phyloP scores from a whole-genome alignment of 1,140 invertebrate species.

The Scylla paramamosain region DNA sequence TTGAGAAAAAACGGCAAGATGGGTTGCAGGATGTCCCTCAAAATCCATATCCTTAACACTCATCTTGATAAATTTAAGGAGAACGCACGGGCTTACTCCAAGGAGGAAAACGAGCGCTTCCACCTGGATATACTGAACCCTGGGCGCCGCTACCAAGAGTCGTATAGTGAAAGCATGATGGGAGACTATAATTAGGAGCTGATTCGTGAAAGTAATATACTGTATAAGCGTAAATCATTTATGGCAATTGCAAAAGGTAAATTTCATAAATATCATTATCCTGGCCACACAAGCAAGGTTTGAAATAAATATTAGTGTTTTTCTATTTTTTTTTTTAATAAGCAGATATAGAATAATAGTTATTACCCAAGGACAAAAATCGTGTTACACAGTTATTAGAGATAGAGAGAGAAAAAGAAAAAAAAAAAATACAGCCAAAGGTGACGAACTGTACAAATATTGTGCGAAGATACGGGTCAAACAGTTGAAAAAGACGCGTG shows the following conservation, averaged over 20 bases:
- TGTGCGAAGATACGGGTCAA: too few relatives aligned
- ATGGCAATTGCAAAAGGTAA: conserved; percentile 10
- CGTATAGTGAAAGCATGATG: conserved; percentile 74
- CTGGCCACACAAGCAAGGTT: conserved; percentile 44
- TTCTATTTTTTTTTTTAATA: conserved; percentile 16
- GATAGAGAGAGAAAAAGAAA: too few relatives aligned
- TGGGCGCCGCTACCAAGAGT: conserved; percentile 71
- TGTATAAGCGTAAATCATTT: conserved; percentile 71
- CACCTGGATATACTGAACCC: conserved; percentile 73
- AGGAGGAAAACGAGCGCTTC: conserved; percentile 76
- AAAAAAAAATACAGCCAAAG: too few relatives aligned
- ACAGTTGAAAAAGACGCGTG: too few relatives aligned
- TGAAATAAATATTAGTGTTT: conserved; percentile 50
- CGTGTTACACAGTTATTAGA: conserved; percentile 42
- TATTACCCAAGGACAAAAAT: conserved; percentile 68
- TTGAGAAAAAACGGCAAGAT: conserved; percentile 75
- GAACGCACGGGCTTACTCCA: conserved; percentile 69
- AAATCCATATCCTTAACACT: conserved; percentile 73
- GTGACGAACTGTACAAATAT: too few relatives aligned
- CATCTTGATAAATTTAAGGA: conserved; percentile 76
- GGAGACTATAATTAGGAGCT: conserved; percentile 75
- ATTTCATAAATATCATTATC: conserved; percentile 46
- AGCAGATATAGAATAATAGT: conserved; percentile 67
- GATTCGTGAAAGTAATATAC: conserved; percentile 74
- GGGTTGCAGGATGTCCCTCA: conserved; percentile 76